Percentiles rank a stretch among this genome's conserved stretches.
phyloP scores from a whole-genome alignment of 2,888 invertebrate genomes.

The Trichacis sp. region DNA sequence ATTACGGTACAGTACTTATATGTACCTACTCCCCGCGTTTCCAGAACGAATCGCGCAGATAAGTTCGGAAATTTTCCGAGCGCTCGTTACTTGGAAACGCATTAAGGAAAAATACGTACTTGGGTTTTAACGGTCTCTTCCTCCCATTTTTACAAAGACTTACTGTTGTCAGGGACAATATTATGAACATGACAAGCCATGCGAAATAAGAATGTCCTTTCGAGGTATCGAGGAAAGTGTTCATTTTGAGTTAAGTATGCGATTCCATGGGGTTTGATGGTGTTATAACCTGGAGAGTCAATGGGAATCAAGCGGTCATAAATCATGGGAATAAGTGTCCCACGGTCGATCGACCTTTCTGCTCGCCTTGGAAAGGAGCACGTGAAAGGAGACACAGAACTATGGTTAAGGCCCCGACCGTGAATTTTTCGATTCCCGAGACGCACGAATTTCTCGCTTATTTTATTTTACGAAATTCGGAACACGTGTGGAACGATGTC shows the following conservation, averaged over 20 bases:
- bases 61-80: conserved; percentile 16
- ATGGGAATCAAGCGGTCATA: conserved; percentile 54
- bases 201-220: too few species aligned
- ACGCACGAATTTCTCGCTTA: conserved; percentile 16
- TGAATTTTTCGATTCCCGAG: conserved; percentile 26
- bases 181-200: background rate
- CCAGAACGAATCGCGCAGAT: conserved; percentile 20
- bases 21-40: conserved; percentile 6
- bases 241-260: conserved; percentile 19
- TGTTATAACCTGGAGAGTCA: conserved; percentile 57
- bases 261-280: conserved; percentile 47
- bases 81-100: conserved; percentile 9
- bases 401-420: conserved; percentile 15
- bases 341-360: conserved; percentile 45
- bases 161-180: background rate
- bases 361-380: conserved; percentile 16
- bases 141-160: background rate
- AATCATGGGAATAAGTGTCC: conserved; percentile 53
- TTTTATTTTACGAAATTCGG: conserved; percentile 14
- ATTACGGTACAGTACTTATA: conserved; percentile 53
- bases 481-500: background rate
- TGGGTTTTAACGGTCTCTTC: background rate
- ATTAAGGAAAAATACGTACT: conserved; percentile 3
- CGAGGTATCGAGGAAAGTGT: too few species aligned
- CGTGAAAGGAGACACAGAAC: conserved; percentile 26